Evolutionary conservation across 2,888 invertebrate species (phyloP).

Genomic region (Tuberolachnus salignus): DNA sequence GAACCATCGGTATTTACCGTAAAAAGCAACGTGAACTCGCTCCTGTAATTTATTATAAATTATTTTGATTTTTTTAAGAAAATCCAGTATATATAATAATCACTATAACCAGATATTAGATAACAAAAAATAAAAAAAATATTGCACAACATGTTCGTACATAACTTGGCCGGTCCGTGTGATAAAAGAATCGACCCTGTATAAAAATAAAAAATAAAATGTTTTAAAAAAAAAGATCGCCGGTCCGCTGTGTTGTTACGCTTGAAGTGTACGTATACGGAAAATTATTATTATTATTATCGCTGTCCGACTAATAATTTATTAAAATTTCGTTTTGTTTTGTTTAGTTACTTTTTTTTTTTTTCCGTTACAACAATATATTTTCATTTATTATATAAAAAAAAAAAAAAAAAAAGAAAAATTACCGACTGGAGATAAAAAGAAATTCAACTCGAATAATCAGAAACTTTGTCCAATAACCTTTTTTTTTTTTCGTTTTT

Average conservation of each 20-base stretch:
- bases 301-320: conserved; percentile 30
- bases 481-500: conserved; percentile 19
- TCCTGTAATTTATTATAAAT: no score
- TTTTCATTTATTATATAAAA: conserved; percentile 29
- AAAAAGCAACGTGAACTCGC: no score
- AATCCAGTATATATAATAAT: no score
- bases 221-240: conserved; percentile 1
- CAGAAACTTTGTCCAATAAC: conserved; percentile 22
- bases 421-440: conserved; percentile 22
- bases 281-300: background rate
- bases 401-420: no score
- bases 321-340: conserved; percentile 32
- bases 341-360: background rate
- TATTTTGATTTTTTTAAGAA: no score
- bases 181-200: background rate
- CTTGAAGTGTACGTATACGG: background rate
- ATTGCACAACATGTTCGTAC: no score
- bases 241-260: background rate
- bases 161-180: no score
- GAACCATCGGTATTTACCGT: no score
- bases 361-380: conserved; percentile 1
- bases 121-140: conserved; percentile 1
- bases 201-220: conserved; percentile 2
- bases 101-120: no score
- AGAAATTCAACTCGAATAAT: conserved; percentile 30